These are phyloP conservation scores for Anthonomus grandis DNA, from an alignment of 1,140 invertebrate genomes.

Conservation along the genomic window DNA sequence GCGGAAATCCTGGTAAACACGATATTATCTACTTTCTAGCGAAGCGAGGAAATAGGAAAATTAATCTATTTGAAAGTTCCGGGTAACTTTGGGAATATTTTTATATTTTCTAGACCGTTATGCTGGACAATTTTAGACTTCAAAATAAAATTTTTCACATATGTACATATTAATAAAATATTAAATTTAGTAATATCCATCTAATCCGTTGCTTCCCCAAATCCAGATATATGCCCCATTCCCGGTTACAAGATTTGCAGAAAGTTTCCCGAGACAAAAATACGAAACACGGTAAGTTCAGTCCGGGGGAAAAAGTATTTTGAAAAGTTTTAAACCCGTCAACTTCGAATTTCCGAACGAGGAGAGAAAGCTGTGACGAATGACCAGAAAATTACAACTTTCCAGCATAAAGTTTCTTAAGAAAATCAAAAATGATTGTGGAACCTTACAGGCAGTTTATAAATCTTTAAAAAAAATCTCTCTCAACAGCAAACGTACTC, in stretches of 20 bases:
- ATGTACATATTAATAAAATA: neutral
- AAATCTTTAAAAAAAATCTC: too few species aligned
- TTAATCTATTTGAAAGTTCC: slow-evolving; percentile 1
- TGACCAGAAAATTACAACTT: too few species aligned
- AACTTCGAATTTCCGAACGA: too few species aligned
- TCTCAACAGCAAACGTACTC: neutral
- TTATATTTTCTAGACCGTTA: slow-evolving; percentile 1
- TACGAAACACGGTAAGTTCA: slow-evolving; percentile 1
- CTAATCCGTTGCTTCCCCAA: neutral
- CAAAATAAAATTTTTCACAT: neutral
- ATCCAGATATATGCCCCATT: neutral
- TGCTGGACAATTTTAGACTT: neutral
- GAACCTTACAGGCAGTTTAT: too few species aligned
- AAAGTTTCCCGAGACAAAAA: neutral
- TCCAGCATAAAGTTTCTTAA: too few species aligned
- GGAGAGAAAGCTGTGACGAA: too few species aligned
- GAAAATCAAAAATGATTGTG: too few species aligned
- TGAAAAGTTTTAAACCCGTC: too few species aligned
- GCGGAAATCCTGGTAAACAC: slow-evolving; percentile 1
- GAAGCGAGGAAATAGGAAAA: neutral
- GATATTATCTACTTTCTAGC: neutral
- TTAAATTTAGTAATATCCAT: neutral
- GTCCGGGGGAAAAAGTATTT: neutral
- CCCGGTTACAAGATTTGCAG: neutral
- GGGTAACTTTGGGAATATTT: neutral